Evolutionary conservation across 2,113 vertebrate genomes (phyloP), one percentile per base, ranked within the genome.

Genomic region (Cynopterus brachyotis): DNA sequence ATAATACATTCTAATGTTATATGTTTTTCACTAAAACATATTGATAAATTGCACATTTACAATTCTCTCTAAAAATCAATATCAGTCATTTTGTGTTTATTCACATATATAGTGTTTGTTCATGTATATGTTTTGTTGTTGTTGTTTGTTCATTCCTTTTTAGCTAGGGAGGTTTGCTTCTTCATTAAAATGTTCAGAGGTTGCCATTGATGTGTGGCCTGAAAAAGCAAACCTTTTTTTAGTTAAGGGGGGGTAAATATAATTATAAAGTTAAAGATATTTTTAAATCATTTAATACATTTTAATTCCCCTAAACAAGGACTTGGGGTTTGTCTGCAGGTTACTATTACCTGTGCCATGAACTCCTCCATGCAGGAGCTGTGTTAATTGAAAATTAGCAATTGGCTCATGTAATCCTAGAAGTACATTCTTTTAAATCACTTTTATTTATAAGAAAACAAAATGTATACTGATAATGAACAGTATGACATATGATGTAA

Each of bases 231-330:
- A 89, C 13, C 30, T 10, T 0, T 82, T 84, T 67, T 67, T 80
- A n/a, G 80, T 85, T 40, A 93, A 62, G 53, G 9, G 20, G 75
- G 40, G 22, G 60, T 93, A 86, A 93, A 89, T 79, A 90, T 66
- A 75, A 90, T 94, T 95, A 92, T 57, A 79, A 90, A 83, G 26
- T 73, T 75, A 83, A 93, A 92, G 60, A 45, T 67, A 37, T 92
- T 96, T 97, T n/a, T 16, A 93, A 91, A 83, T 72, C 37, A 60
- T 86, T 70, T 83, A 95, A 92, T 67, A 37, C 69, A 87, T 85
- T 97, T 95, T 95, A 94, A 96, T 92, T 35, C n/a, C 22, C 86
- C 45, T 6, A 95, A 89, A 96, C 59, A 80, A 96, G 75, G 73
- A 97, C 84, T 94, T 79, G 72, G 80, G 92, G 57, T 72, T 95